Base-by-base conservation (phyloP, 2,888 invertebrate species). In the Hetaerina titia region DNA sequence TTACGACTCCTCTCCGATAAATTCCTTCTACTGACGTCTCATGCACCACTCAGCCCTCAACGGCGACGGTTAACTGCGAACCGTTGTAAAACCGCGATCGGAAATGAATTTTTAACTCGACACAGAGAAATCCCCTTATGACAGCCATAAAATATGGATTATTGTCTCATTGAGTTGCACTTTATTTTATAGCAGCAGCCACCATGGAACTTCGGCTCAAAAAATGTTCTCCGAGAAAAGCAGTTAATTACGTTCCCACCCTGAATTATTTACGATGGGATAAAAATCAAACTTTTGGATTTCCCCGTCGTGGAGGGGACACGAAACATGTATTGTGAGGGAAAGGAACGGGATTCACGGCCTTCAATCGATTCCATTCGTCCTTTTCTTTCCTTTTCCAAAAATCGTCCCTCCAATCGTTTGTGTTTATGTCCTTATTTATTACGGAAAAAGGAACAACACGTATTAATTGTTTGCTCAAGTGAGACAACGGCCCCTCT, bases 111-210 rank as follows among this genome's bases (percentile, higher is more conserved):
- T 81, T 81, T 81, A 25, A 31, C 81, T 81, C 81, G 25, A 5
- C 81, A 0, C 81, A 31, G 31, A 31, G 31, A 31, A 13, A 31
- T 15, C n/a, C 13, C 11, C 81, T 81, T 31, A 31, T 31, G 81
- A 31, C 81, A 69, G 69, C 31, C 31, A 81, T 81, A 81, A 81
- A 81, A 81, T 69, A 81, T 81, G 31, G 81, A 81, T 81, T 69
- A 69, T 69, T 81, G 81, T 81, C 81, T 81, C 81, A 81, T 81
- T 81, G 81, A 81, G 81, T 31, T 81, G 31, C 31, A 81, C 11
- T 81, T 81, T 81, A 22, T 31, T 81, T 81, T 81, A 81, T 81
- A 31, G 31, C 81, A 81, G 81, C 31, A 31, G 81, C 13, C 31
- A 31, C 25, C 81, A 81, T 31, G 31, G 81, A 31, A 31, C 31